Percentiles rank a stretch among this genome's conserved stretches.
These are phyloP conservation scores for Campylorhamphus procurvoides DNA, from an alignment of 2,113 vertebrate genomes.

Conservation along the genomic window DNA sequence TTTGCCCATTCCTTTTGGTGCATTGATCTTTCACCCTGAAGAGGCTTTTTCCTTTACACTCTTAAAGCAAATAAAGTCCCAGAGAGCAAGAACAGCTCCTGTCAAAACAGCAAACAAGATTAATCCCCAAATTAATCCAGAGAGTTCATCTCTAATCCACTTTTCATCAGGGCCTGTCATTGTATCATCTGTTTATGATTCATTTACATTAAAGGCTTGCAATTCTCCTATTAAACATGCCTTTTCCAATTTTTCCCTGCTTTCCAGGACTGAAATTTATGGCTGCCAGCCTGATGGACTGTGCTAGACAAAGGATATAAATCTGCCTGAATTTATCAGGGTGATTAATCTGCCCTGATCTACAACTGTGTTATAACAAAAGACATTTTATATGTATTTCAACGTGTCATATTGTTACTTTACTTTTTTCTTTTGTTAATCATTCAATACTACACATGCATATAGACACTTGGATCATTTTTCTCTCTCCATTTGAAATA, in stretches of 20 bases:
- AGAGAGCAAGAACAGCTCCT: not conserved
- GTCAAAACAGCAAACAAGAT: slow-evolving; percentile 13
- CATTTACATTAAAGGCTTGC: not conserved
- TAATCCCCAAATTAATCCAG: not conserved
- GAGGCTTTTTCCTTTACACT: not conserved
- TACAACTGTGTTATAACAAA: not conserved
- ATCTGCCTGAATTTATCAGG: not conserved
- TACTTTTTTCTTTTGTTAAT: not conserved
- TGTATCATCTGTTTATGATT: not conserved
- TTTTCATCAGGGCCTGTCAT: not conserved
- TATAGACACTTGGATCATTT: not conserved
- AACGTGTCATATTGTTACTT: not conserved
- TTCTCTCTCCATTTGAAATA: not conserved
- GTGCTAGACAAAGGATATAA: not conserved
- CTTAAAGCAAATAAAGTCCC: not conserved
- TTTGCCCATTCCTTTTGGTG: not conserved
- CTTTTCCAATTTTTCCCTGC: not conserved
- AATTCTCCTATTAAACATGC: not conserved
- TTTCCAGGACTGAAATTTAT: not conserved
- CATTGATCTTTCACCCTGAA: not conserved
- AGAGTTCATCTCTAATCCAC: not conserved
- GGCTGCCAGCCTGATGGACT: not conserved
- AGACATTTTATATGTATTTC: not conserved
- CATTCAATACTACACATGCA: not conserved
- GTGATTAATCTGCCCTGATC: not conserved